Evolutionary conservation across 2,888 invertebrate genomes (phyloP).

Genomic region (Cheiracanthium punctorium): DNA sequence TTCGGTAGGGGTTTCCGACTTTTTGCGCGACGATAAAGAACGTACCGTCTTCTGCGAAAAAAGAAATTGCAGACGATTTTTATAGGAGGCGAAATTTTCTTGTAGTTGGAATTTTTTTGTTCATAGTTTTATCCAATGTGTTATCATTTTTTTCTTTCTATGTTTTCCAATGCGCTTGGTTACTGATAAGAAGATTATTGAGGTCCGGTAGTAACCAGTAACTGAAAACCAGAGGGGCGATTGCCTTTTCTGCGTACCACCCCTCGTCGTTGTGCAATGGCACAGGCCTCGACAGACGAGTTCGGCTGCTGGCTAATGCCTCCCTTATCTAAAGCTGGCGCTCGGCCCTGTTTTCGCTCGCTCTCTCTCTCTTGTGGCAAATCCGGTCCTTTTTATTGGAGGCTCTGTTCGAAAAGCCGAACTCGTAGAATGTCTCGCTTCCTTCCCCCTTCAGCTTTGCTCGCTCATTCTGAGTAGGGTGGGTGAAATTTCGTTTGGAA

Average conservation of each 20-base stretch:
- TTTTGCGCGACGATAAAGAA: constrained; percentile 60
- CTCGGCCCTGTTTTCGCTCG: constrained; percentile 42
- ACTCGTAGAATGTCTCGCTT: constrained; percentile 38
- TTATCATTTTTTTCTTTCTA: constrained; percentile 33
- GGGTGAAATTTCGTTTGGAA: constrained; percentile 1
- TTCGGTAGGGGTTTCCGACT: constrained; percentile 58
- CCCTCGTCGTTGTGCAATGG: constrained; percentile 32
- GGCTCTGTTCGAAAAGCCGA: constrained; percentile 28
- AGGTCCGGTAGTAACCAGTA: constrained; percentile 38
- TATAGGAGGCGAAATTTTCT: constrained; percentile 38
- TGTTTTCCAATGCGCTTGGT: constrained; percentile 43
- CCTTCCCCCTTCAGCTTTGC: constrained; percentile 10
- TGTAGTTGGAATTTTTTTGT: constrained; percentile 7
- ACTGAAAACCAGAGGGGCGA: constrained; percentile 29
- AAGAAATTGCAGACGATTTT: constrained; percentile 35
- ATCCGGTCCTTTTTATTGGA: constrained; percentile 68
- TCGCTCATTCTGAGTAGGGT: not conserved
- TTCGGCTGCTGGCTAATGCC: constrained; percentile 59
- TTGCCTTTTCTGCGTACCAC: constrained; percentile 35
- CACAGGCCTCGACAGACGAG: constrained; percentile 40
- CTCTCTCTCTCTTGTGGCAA: constrained; percentile 45
- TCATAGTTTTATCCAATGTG: not conserved
- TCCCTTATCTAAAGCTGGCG: constrained; percentile 64
- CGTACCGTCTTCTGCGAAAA: not conserved
- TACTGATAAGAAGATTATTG: constrained; percentile 65